A percentile compares a stretch with the other conserved stretches of the same genome.
Conservation (phyloP, 2,797 vertebrate species). For the Champsocephalus esox region DNA sequence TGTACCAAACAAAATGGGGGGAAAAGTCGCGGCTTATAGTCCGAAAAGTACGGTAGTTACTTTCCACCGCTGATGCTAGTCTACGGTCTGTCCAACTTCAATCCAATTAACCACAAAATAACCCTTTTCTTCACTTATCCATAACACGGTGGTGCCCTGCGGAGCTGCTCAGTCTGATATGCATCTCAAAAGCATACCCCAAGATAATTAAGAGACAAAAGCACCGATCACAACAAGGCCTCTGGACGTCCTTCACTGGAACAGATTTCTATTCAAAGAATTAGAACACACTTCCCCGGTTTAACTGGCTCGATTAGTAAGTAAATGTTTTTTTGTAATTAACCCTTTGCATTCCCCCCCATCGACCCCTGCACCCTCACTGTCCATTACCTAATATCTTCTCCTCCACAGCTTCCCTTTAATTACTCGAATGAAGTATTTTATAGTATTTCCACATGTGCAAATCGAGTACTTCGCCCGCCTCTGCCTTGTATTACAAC, state of each 20-base stretch:
- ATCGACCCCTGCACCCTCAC: conserved; percentile 12
- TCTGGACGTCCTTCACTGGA: neutral
- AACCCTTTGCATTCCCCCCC: conserved; percentile 21
- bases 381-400: conserved; percentile 12
- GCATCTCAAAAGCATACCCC: neutral
- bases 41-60: no score
- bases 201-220: neutral
- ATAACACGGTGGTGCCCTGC: neutral
- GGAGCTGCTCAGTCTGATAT: neutral
- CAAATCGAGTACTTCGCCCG: conserved; percentile 10
- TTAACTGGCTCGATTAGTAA: neutral
- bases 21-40: no score
- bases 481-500: neutral
- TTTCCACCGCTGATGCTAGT: no score
- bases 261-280: neutral
- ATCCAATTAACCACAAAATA: no score
- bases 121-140: no score
- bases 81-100: no score
- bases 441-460: no score
- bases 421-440: conserved; percentile 25
- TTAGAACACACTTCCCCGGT: no score
- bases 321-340: conserved; percentile 6
- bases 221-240: no score
- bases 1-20: no score
- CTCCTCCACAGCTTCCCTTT: conserved; percentile 44